A percentile compares a stretch with the other conserved stretches of the same genome.
Evolutionary conservation across 1,140 invertebrate genomes (phyloP).

Genomic region (Mizuhopecten yessoensis): DNA sequence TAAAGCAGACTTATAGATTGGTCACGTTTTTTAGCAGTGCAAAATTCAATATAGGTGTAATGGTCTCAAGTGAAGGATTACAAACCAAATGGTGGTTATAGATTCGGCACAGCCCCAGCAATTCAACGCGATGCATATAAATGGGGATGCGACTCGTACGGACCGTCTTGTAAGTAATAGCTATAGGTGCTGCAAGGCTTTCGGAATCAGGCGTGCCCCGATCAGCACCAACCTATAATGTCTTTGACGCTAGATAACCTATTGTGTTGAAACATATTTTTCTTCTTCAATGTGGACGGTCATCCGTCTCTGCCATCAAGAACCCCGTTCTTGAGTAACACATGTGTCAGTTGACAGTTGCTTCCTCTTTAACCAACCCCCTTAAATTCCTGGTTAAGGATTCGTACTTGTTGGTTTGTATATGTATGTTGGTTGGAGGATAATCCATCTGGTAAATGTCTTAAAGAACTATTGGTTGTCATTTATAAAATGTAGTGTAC

Average conservation of each 20-base stretch:
- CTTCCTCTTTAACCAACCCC: not conserved
- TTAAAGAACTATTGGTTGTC: no score
- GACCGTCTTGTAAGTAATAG: not conserved
- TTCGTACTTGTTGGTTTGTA: no score
- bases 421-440: no score
- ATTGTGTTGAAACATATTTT: not conserved
- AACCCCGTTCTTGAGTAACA: not conserved
- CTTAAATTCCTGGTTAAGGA: not conserved
- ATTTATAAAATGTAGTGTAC: no score
- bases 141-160: not conserved
- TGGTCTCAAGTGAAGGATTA: not conserved
- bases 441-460: no score
- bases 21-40: not conserved
- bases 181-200: not conserved
- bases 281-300: not conserved
- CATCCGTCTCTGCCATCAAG: not conserved
- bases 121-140: not conserved
- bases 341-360: not conserved
- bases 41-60: not conserved
- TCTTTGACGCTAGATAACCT: not conserved
- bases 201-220: not conserved
- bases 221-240: conserved; percentile 6
- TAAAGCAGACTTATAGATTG: not conserved
- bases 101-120: not conserved
- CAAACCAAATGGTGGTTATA: not conserved